These are phyloP conservation scores for Octopus sinensis DNA, from an alignment of 1,140 invertebrate genomes.

Conservation along the genomic window DNA sequence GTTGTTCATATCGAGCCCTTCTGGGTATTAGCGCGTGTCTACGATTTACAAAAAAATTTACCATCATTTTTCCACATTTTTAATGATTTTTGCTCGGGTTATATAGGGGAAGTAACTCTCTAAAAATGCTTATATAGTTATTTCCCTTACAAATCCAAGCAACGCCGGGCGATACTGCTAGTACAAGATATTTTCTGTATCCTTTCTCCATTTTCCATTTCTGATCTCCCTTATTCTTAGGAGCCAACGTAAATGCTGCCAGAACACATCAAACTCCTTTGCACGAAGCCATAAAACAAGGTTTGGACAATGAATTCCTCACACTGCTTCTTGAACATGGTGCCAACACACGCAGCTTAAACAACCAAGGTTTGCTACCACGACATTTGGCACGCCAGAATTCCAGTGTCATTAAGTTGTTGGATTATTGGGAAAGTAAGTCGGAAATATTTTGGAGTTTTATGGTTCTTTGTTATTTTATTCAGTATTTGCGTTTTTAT, in stretches of 20 bases:
- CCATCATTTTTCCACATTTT: too few relatives aligned
- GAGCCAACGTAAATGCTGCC: slow-evolving; percentile 48
- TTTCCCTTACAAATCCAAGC: too few relatives aligned
- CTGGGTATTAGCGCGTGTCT: too few relatives aligned
- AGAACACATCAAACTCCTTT: slow-evolving; percentile 51
- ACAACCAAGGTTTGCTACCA: slow-evolving; percentile 35
- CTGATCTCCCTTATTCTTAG: slow-evolving; percentile 16
- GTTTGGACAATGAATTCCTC: slow-evolving; percentile 32
- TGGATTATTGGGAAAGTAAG: slow-evolving; percentile 44
- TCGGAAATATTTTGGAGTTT: neutral
- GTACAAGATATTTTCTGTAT: too few relatives aligned
- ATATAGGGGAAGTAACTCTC: too few relatives aligned
- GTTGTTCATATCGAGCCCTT: too few relatives aligned
- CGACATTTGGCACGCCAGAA: slow-evolving; percentile 33
- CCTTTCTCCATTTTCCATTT: neutral
- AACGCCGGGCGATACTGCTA: too few relatives aligned
- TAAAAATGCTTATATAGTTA: too few relatives aligned
- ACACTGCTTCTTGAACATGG: slow-evolving; percentile 40
- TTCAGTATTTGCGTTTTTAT: neutral
- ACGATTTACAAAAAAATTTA: too few relatives aligned
- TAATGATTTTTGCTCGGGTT: too few relatives aligned
- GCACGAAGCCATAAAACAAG: slow-evolving; percentile 42
- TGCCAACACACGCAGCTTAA: slow-evolving; percentile 33
- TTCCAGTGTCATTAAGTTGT: slow-evolving; percentile 26
- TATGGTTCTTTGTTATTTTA: neutral